phyloP scores from a whole-genome alignment of 2,888 invertebrate species.

The Erpobdella octoculata region DNA sequence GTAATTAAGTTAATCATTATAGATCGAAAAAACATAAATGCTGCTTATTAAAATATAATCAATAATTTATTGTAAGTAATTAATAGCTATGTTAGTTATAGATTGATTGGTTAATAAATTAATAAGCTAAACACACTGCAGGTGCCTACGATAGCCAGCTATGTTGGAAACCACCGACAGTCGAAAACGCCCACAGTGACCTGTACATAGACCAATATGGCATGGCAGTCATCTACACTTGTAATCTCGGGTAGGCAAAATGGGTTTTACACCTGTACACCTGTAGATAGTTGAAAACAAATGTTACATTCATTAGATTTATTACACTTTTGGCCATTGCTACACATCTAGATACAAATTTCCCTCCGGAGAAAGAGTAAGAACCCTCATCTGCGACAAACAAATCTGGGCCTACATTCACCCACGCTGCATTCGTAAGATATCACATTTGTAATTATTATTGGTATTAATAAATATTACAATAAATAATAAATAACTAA shows the following conservation, averaged over 20 bases:
- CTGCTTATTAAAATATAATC: no score
- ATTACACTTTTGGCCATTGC: not conserved
- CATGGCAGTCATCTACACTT: constrained; percentile 8
- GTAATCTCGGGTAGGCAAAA: not conserved
- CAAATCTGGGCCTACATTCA: not conserved
- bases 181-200: not conserved
- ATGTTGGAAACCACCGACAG: constrained; percentile 21
- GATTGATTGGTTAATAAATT: not conserved
- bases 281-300: not conserved
- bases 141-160: not conserved
- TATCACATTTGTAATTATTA: not conserved
- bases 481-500: not conserved
- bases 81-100: not conserved
- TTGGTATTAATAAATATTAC: not conserved
- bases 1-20: not conserved
- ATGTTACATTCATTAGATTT: not conserved
- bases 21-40: no score
- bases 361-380: not conserved
- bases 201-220: constrained; percentile 18
- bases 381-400: not conserved
- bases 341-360: constrained; percentile 21
- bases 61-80: not conserved
- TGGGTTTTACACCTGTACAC: not conserved
- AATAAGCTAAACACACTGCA: no score
- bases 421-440: constrained; percentile 12